Evolutionary conservation across 2,113 vertebrate species (phyloP), one percentile per base, ranked within the genome.

Genomic region (Nothoprocta perdicaria): DNA sequence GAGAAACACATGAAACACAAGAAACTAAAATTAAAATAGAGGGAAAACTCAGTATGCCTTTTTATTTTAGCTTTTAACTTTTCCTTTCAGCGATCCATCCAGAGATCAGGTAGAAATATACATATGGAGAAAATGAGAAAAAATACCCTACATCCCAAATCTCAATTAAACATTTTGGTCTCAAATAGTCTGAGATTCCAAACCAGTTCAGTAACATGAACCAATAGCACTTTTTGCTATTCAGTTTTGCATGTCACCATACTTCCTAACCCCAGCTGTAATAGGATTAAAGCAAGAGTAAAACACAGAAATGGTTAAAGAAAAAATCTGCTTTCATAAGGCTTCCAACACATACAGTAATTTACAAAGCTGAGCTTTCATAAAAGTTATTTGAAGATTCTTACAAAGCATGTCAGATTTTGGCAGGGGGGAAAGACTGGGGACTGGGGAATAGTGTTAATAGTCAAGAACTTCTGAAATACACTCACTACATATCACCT

Each of bases 351-450:
- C 16, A 24, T 31, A 61, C 31, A 81, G 33, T 40, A 35, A 60
- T 43, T 74, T 69, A 14, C 29, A 46, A 45, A 62, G 31, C 9
- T 68, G n/a, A 61, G 46, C 14, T 53, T 87, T 21, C 33, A 60
- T 60, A 31, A 52, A 65, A 82, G 46, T 12, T 65, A 24, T 80
- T 69, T 65, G 41, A 80, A 76, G 21, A 15, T 38, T 69, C 57
- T 41, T 46, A 82, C 19, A 67, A 67, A 78, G 14, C 33, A 65
- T 29, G 26, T 69, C 35, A 63, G 46, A n/a, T 12, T 23, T 73
- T 73, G 19, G 26, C 53, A 29, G 10, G 53, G 27, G 14, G 0
- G 0, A 6, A 14, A 11, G 35, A 38, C 8, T 38, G 35, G 35
- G 14, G 5, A 50, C 24, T 48, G 46, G 52, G n/a, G 46, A 43